Conservation (phyloP, 2,113 vertebrate species). For the Prietella phreatophila region DNA sequence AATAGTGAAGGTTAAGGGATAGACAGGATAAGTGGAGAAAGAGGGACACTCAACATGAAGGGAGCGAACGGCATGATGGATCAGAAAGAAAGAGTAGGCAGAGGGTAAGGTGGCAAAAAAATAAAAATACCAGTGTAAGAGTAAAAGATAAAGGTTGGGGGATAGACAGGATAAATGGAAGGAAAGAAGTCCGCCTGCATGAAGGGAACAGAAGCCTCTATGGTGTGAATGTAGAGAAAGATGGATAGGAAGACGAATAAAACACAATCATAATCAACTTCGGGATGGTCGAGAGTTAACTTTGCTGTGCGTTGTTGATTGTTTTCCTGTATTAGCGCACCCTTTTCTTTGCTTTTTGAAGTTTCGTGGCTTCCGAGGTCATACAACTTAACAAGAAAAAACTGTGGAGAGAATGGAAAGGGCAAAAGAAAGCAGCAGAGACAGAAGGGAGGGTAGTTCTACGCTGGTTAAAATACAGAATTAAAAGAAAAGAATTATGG, state of each 20-base stretch:
- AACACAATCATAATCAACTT: not conserved
- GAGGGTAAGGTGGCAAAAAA: slow-evolving; percentile 21
- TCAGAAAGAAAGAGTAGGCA: not conserved
- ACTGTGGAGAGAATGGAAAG: not conserved
- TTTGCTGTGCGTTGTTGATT: not conserved
- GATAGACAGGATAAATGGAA: slow-evolving; percentile 7
- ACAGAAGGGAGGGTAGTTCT: not conserved
- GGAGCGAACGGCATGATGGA: not conserved
- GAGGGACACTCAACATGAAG: not conserved
- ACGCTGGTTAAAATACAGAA: not conserved
- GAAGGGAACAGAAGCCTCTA: not conserved
- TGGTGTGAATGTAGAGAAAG: not conserved
- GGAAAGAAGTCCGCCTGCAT: not conserved
- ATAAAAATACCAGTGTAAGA: not conserved
- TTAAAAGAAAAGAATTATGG: not conserved
- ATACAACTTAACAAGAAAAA: not conserved
- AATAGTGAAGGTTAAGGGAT: not conserved
- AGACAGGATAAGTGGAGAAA: slow-evolving; percentile 14
- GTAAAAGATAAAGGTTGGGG: not conserved
- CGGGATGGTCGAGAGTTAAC: too few species aligned
- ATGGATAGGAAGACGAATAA: not conserved
- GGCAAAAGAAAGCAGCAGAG: not conserved
- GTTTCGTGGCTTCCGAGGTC: not conserved
- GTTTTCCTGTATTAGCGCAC: not conserved
- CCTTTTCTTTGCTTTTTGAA: not conserved